Base-by-base conservation (phyloP, 1,140 invertebrate species). In the Caerostris darwini region DNA sequence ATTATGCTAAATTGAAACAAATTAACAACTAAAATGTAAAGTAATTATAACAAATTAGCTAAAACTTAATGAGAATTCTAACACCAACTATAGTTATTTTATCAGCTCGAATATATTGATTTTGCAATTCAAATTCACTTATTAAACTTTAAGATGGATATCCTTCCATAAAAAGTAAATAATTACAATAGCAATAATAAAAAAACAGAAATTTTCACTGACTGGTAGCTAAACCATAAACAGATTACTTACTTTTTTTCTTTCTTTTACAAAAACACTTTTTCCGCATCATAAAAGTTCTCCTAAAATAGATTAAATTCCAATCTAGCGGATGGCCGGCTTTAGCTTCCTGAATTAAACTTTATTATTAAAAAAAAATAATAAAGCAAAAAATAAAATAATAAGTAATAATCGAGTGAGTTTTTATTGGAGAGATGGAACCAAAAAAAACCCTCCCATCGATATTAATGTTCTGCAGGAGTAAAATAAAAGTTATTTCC, bases 401-500 rank as follows among this genome's bases (percentile, higher is more conserved):
- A 34, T 34, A 34, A 34, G 34, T 50, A 53, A 50, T 8, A 12
- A 50, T 12, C 3, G 71, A 10, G 3, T 3, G 53, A 77, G 10
- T 7, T 77, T 50, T 77, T 50, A 77, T 77, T 77, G 50, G 71
- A 77, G 34, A 10, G 34, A 77, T 77, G 71, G 50, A 34, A 77
- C 50, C 12, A 50, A 34, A 53, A 12, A 50, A 34, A 53, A 12
- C 71, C 34, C 34, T 77, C 34, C 34, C 34, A 19, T 50, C 71
- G 71, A 77, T 77, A 77, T 77, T 77, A 77, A 77, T 50, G 71
- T 19, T 5, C 34, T 34, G 19, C 50, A 50, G 7, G 71, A 77
- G 34, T 77, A 77, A 77, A 77, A 77, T 77, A 77, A 77, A 77
- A 77, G 71, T 77, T 77, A 10, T 14, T 64, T 17, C 61, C 12